Base-by-base conservation (phyloP, 2,888 invertebrate species). In the Chaetoderma sp. region DNA sequence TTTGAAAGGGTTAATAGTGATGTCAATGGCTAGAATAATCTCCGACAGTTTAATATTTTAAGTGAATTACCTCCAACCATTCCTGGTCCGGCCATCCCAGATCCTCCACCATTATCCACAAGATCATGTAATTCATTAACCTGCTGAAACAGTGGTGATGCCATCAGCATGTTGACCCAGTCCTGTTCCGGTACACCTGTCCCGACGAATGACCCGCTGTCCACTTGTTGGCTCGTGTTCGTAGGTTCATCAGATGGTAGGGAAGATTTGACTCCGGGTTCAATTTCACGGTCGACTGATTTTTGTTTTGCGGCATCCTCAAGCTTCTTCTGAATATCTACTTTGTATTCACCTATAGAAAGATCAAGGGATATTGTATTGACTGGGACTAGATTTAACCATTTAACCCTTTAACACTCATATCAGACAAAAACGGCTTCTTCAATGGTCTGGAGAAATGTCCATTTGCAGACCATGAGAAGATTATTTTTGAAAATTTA, bases 151-250 rank as follows among this genome's bases (percentile, higher is more conserved):
- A 84, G 73, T 8, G 83, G 84, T 6, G 84, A 84, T 10, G 79
- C 77, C 83, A 84, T 83, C 67, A 84, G 68, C 72, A 84, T 71
- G 64, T 82, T 81, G 25, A 84, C 75, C 83, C 82, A 83, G 67
- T 83, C 82, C 65, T 83, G 82, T 66, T 84, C 83, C 56, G 67
- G 57, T 59, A 77, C 78, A 32, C 80, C 80, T 30, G 77, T 70
- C 1, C 76, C 67, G 6, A 59, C 58, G 47, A 71, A n/a, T n/a
- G n/a, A n/a, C n/a, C n/a, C n/a, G n/a, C n/a, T n/a, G n/a, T n/a
- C n/a, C n/a, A 62, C 28, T 55, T 55, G 3, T 10, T 27, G 18
- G 27, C n/a, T n/a, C n/a, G 4, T 4, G 42, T 16, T 21, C n/a
- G n/a, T n/a, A n/a, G n/a, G n/a, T n/a, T n/a, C 18, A 18, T 47